Conservation (phyloP, 92 coral and sea anemone genomes). For the Pocillopora meandrina region DNA sequence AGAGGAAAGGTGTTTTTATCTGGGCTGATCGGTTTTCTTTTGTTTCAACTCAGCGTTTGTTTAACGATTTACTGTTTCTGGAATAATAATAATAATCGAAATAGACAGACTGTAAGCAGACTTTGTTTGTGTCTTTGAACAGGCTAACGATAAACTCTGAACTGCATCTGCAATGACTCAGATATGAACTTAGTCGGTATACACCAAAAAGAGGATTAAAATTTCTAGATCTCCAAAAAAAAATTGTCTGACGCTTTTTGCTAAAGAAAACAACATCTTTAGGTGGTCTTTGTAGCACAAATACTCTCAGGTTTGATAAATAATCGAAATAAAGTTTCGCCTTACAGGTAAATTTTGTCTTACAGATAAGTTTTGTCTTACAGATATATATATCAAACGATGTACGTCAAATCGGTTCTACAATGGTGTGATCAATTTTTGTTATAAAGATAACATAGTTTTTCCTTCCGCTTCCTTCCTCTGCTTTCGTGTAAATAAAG, state of each 20-base stretch:
- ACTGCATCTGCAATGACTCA: no score
- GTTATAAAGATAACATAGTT: neutral
- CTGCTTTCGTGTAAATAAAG: neutral
- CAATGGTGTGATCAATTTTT: neutral
- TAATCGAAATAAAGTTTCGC: neutral
- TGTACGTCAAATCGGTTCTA: neutral
- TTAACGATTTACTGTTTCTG: neutral
- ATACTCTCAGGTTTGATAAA: neutral
- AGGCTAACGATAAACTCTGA: no score
- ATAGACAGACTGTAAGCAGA: neutral
- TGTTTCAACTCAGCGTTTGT: neutral
- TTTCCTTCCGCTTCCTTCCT: neutral
- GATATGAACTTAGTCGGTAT: neutral
- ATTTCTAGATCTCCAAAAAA: neutral
- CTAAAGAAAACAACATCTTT: neutral
- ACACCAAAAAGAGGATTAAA: neutral
- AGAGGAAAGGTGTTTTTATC: conserved; percentile 7
- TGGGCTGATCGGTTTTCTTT: neutral
- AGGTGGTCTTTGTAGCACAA: neutral
- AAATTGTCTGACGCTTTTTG: no score
- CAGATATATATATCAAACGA: neutral
- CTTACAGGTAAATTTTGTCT: conserved; percentile 12
- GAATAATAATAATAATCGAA: no score
- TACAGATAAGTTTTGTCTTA: no score
- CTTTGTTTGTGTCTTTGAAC: neutral